phyloP scores from a whole-genome alignment of 2,888 invertebrate species.

The Notodonta dromedarius region DNA sequence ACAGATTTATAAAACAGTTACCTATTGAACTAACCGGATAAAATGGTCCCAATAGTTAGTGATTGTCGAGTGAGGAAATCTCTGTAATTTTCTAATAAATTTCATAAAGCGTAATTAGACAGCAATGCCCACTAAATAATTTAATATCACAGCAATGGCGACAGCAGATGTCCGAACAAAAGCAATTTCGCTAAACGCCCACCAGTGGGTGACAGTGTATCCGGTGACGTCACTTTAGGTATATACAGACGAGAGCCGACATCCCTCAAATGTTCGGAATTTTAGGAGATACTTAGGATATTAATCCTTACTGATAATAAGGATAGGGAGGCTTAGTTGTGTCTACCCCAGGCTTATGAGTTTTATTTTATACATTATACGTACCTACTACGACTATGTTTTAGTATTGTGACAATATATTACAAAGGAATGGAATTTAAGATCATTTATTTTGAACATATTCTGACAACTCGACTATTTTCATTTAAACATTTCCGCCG shows the following conservation, averaged over 20 bases:
- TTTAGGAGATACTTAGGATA: slow-evolving; percentile 22
- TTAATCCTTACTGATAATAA: slow-evolving; percentile 5
- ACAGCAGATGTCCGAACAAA: slow-evolving; percentile 41
- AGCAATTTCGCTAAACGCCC: slow-evolving; percentile 66
- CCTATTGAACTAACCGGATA: no score
- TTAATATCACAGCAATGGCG: slow-evolving; percentile 20
- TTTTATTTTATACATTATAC: background rate
- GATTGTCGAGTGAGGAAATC: no score
- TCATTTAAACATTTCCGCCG: background rate
- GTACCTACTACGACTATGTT: no score
- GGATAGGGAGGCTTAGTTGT: background rate
- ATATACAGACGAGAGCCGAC: slow-evolving; percentile 22
- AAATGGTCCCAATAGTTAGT: no score
- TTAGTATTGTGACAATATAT: no score
- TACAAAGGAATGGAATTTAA: no score
- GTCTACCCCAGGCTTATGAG: background rate
- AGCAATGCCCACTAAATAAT: slow-evolving; percentile 23
- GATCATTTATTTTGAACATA: no score
- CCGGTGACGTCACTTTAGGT: slow-evolving; percentile 20
- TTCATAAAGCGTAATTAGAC: background rate
- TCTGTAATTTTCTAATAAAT: background rate
- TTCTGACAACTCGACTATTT: no score
- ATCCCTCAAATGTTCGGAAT: slow-evolving; percentile 25
- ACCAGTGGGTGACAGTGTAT: slow-evolving; percentile 19
- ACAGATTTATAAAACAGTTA: no score